These are phyloP conservation scores for Pica pica DNA, from an alignment of 2,113 vertebrate genomes.

Conservation along the genomic window DNA sequence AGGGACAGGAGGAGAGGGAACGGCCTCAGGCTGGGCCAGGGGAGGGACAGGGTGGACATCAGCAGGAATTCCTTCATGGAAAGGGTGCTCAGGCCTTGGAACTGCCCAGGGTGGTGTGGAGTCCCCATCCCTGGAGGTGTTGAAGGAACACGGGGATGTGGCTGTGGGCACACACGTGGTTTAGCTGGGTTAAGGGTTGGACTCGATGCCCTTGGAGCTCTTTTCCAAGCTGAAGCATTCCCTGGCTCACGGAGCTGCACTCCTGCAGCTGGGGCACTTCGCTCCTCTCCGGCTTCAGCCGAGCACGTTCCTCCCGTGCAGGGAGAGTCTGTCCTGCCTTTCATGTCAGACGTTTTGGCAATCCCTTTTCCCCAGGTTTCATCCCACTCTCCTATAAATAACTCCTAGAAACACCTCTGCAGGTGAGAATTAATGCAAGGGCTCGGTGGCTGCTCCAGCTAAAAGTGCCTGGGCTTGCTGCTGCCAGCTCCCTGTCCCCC, in stretches of 20 bases:
- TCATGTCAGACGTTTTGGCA: background rate
- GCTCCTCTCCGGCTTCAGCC: background rate
- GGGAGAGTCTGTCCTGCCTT: background rate
- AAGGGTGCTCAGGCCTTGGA: background rate
- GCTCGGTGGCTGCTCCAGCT: background rate
- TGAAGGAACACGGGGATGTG: background rate
- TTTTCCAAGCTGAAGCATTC: background rate
- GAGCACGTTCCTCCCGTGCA: background rate
- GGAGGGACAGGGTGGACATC: background rate
- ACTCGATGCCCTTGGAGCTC: background rate
- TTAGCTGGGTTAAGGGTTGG: background rate
- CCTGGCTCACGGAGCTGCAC: background rate
- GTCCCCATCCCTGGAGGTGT: background rate
- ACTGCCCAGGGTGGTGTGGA: too few relatives aligned
- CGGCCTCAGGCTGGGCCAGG: background rate
- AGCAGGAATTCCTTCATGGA: background rate
- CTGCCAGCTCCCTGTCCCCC: background rate
- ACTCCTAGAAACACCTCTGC: background rate
- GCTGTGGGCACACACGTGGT: background rate
- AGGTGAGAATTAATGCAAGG: background rate
- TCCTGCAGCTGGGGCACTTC: background rate
- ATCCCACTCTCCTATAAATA: background rate
- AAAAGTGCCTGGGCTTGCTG: background rate
- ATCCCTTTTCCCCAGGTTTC: background rate
- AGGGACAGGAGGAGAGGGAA: background rate